A percentile compares a stretch with the other conserved stretches of the same genome.
Conservation (phyloP, 2,888 invertebrate genomes). For the Oscheius myriophilus region DNA sequence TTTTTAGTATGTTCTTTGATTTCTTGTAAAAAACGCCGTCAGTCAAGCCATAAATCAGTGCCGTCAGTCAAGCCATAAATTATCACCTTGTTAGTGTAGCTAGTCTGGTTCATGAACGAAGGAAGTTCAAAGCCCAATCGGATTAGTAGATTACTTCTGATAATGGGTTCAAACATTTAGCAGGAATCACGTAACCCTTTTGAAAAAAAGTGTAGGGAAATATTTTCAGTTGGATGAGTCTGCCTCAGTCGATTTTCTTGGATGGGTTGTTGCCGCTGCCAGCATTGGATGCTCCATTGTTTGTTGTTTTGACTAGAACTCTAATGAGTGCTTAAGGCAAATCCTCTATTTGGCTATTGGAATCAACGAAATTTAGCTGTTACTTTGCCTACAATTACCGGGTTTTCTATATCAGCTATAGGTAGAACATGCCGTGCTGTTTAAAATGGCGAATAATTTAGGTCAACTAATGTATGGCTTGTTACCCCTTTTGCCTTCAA, state of each 20-base stretch:
- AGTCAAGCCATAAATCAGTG: not conserved
- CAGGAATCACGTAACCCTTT: not conserved
- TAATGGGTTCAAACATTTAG: not conserved
- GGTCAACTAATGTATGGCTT: constrained; percentile 46
- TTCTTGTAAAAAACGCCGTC: not conserved
- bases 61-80: not conserved
- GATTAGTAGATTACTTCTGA: constrained; percentile 9
- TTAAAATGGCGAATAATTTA: not conserved
- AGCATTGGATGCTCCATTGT: constrained; percentile 48
- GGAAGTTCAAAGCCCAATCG: constrained; percentile 18
- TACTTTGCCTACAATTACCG: constrained; percentile 39
- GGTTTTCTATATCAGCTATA: constrained; percentile 38
- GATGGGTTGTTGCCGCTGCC: constrained; percentile 53
- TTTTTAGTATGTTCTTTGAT: no score
- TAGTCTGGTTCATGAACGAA: not conserved
- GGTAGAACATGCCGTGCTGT: constrained; percentile 16
- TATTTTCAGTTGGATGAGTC: constrained; percentile 43
- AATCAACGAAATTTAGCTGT: constrained; percentile 50
- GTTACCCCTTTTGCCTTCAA: constrained; percentile 27
- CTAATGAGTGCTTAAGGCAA: constrained; percentile 30
- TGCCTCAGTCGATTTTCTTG: constrained; percentile 46
- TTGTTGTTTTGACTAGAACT: not conserved
- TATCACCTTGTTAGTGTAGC: not conserved
- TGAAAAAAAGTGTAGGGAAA: not conserved
- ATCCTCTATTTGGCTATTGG: constrained; percentile 51